Evolutionary conservation across 2,113 vertebrate genomes (phyloP), one percentile per base, ranked within the genome.

Genomic region (Lepus timidus): DNA sequence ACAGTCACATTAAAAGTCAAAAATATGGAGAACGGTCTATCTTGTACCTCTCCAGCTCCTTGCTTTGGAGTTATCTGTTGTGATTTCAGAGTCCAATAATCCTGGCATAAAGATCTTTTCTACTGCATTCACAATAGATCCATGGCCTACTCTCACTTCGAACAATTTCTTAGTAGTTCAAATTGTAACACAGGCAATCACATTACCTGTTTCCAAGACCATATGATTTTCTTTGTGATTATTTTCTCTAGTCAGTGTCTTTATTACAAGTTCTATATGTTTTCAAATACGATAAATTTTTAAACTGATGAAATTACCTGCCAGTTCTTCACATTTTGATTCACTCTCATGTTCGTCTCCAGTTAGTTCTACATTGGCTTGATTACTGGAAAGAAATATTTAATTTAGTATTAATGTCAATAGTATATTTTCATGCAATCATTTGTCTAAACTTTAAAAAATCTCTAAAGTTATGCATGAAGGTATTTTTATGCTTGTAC

Each of bases 291-390:
- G 84, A n/a, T 27, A 70, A 33, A 78, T 51, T 90, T 87, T 86
- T 93, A 76, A 90, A 85, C 29, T 29, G 89, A 23, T 83, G 29
- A 1, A 78, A 87, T 97, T 98, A 99, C 98, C 98, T 98, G 90
- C 93, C 55, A 97, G 94, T 84, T 98, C 97, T 92, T 98, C 96
- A 82, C 31, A 84, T 67, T 88, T 92, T 0, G 61, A 67, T 93
- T 98, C 96, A 85, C 89, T 85, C 44, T 95, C 94, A 73, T 73
- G 78, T 84, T 89, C 86, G 82, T 97, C 97, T 97, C 97, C 97
- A 67, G 58, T 14, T 36, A 75, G 80, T 75, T 97, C 90, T 52
- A 85, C 1, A 33, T 86, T 84, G 79, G 71, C 73, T 71, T 93
- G 89, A 87, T 91, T 84, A 70, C 98, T 98, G 79, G 27, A 93